Base-by-base conservation (phyloP, 2,888 invertebrate genomes). In the Eupsilia transversa region DNA sequence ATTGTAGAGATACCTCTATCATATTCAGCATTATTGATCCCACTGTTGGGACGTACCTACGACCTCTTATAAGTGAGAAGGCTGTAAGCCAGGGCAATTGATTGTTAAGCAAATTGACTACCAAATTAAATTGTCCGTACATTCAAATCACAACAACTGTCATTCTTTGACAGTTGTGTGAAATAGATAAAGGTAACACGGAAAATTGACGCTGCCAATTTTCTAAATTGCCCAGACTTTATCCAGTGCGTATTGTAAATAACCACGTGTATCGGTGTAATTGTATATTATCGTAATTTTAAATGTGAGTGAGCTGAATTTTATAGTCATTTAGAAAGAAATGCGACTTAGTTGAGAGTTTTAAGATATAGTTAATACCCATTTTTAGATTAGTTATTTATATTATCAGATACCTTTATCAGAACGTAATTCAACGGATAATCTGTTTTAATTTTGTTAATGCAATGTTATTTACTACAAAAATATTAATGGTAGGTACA, bases 321-420 rank as follows among this genome's bases (percentile, higher is more conserved):
- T 59, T 23, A 49, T 59, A 30, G 14, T 67, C 49, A 38, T 30
- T 56, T 52, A 60, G 4, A 57, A 63, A 71, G 0, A n/a, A 56
- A 54, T 64, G 7, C 35, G 59, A 64, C 63, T 35, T 59, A 20
- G 17, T 52, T 30, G 9, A 30, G 30, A 59, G 23, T 71, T 59
- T 27, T 23, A 43, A 77, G 77, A 77, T 64, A 70, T n/a, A 33
- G 9, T 43, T 57, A 70, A 77, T 57, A 70, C 57, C 35, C 30
- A 59, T 43, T 71, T 52, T 17, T 38, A 52, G 71, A 77, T 78
- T 43, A 59, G 14, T 14, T 70, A 54, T 52, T 64, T 54, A n/a
- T 30, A 41, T 67, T 68, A 73, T 79, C 67, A 41, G 73, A 79
- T 68, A 64, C 9, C 57, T 49, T 52, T 74, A 73, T 79, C 79